Conservation (phyloP, 2,113 vertebrate species). For the Passer domesticus region DNA sequence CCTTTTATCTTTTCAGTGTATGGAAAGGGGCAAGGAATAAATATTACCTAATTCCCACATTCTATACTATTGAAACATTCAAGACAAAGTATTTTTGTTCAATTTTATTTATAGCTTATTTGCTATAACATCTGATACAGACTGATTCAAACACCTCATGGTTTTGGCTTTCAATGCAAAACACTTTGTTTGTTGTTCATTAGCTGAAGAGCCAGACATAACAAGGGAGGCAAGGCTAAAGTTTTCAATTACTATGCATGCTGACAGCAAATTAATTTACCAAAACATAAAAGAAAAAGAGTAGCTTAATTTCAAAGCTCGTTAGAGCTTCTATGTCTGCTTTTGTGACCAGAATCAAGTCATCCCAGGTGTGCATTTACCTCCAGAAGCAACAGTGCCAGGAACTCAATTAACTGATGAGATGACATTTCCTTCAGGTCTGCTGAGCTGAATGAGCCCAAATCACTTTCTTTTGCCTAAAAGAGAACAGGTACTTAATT, state of each 20-base stretch:
- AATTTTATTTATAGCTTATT: background rate
- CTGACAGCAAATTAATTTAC: background rate
- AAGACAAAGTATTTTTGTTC: background rate
- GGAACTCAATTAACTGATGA: constrained; percentile 90
- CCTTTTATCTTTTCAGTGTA: background rate
- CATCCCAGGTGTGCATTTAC: constrained; percentile 63
- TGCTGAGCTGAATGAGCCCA: constrained; percentile 77
- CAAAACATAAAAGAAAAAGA: background rate
- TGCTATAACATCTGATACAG: background rate
- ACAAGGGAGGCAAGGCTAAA: background rate
- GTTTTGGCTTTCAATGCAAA: background rate
- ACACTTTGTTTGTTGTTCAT: fast-evolving
- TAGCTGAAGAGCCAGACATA: background rate
- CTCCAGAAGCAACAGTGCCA: constrained; percentile 86
- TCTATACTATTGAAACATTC: background rate
- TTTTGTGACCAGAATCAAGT: background rate
- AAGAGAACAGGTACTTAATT: background rate
- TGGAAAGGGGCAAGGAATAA: background rate
- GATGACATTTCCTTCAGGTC: constrained; percentile 88
- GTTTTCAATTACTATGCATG: background rate
- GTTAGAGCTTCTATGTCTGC: background rate
- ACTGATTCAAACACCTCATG: background rate
- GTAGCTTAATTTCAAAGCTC: background rate
- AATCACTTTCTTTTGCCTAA: constrained; percentile 86
- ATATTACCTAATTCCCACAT: background rate